phyloP scores from a whole-genome alignment of 2,888 invertebrate species.

The Eilema griseolum region DNA sequence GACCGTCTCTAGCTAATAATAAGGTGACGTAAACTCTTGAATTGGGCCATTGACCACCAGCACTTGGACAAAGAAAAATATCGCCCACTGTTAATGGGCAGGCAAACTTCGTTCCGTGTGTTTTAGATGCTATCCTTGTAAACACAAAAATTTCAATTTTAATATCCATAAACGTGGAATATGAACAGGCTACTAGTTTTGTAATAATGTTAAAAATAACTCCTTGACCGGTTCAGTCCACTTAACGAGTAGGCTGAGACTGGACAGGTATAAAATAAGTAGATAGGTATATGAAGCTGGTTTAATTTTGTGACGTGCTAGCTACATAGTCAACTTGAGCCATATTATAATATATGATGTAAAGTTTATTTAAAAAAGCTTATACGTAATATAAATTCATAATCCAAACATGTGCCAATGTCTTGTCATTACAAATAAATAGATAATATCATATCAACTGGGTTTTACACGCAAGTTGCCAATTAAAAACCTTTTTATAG shows the following conservation, averaged over 20 bases:
- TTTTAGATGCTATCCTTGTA: conserved; percentile 21
- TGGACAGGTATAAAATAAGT: not conserved
- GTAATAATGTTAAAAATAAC: conserved; percentile 1
- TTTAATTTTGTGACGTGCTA: conserved; percentile 12
- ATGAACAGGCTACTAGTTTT: not conserved
- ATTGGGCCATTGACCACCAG: conserved; percentile 74
- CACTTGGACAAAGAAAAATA: conserved; percentile 64
- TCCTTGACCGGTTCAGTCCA: not conserved
- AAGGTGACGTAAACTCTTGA: conserved; percentile 70
- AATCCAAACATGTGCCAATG: not conserved
- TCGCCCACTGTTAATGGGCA: conserved; percentile 50
- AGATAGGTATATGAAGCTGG: conserved; percentile 15
- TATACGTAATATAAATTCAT: no score
- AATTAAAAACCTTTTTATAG: not conserved
- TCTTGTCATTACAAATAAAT: not conserved
- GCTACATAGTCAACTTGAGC: no score
- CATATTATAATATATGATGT: no score
- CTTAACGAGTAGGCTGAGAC: not conserved
- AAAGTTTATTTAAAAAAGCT: no score
- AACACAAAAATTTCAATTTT: not conserved
- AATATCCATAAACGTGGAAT: not conserved
- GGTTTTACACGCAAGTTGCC: not conserved
- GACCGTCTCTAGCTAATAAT: conserved; percentile 62
- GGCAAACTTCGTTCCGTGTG: conserved; percentile 22
- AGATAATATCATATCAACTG: not conserved